Conservation (phyloP, 2,113 vertebrate genomes). For the Nanorana parkeri region DNA sequence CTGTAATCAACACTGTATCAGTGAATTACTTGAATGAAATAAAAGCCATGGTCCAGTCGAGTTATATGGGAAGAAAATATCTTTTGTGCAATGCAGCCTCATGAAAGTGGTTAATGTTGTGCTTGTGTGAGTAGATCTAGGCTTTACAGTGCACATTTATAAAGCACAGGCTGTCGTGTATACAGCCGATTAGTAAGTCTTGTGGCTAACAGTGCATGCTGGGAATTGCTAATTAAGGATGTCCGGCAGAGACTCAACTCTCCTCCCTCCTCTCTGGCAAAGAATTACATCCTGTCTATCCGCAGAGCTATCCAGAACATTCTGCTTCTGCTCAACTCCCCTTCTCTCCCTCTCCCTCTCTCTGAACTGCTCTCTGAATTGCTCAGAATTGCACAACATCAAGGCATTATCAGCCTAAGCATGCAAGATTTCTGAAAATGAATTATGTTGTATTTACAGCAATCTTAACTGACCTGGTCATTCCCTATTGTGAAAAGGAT, state of each 20-base stretch:
- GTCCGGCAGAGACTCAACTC: conserved; percentile 49
- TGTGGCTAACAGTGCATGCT: conserved; percentile 49
- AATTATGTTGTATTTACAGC: no score
- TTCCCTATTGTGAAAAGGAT: no score
- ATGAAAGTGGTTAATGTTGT: neutral
- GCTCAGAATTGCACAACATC: neutral
- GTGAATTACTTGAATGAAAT: no score
- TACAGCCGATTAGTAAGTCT: conserved; percentile 30
- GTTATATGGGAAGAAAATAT: no score
- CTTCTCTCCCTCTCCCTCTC: neutral
- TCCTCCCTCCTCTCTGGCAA: conserved; percentile 42
- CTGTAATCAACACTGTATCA: no score
- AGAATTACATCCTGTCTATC: conserved; percentile 55
- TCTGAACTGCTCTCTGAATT: conserved; percentile 2
- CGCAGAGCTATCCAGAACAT: conserved; percentile 56
- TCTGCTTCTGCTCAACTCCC: conserved; percentile 31
- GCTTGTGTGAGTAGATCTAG: neutral
- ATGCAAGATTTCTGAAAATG: no score
- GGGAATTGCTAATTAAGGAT: conserved; percentile 58
- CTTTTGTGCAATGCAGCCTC: no score
- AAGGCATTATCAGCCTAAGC: neutral
- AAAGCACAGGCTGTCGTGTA: conserved; percentile 31
- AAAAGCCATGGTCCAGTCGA: no score
- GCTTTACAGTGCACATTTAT: neutral
- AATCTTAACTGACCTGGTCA: no score